Evolutionary conservation across 2,888 invertebrate genomes (phyloP), one percentile per base, ranked within the genome.

Genomic region (Drosophila anomalata): DNA sequence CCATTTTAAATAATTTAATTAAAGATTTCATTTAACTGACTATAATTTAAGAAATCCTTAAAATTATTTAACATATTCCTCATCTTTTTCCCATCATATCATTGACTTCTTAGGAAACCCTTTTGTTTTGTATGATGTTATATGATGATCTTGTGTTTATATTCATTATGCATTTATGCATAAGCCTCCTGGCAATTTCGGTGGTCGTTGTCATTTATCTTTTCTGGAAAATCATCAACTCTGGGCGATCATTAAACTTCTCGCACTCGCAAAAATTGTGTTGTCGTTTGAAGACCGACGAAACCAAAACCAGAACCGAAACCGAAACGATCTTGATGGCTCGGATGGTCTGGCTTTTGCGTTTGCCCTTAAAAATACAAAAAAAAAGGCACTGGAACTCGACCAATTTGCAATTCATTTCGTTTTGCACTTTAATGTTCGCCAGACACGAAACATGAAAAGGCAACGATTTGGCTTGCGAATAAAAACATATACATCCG

Each of bases 191-290:
- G 72, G 22, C 75, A 65, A 82, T 82, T 80, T 80, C 48, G 80
- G 75, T 85, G 68, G 83, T 85, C 83, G 86, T 62, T 69, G 69
- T 71, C 69, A 65, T 70, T 83, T 87, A 83, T 83, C 83, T 75
- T 54, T 83, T 85, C 85, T 70, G 67, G 75, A 82, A 83, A 75
- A 83, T 83, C 83, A 87, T 75, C 79, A 81, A 50, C 63, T 62
- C 69, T 54, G 51, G 55, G 72, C 66, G 75, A 82, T 79, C 80
- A 82, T 84, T 80, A 77, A 82, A 66, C 69, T 62, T 36, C 58
- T 65, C 69, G 59, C 71, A 75, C 29, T 55, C 42, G 58, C 22
- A 47, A 50, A 57, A 57, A 56, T 22, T 48, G 48, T 31, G 55
- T 55, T 55, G 55, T 47, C 55, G 52, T 58, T 9, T 9, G 29